These are phyloP conservation scores for Calliopum simillimum DNA, from an alignment of 2,888 invertebrate genomes.

Conservation along the genomic window DNA sequence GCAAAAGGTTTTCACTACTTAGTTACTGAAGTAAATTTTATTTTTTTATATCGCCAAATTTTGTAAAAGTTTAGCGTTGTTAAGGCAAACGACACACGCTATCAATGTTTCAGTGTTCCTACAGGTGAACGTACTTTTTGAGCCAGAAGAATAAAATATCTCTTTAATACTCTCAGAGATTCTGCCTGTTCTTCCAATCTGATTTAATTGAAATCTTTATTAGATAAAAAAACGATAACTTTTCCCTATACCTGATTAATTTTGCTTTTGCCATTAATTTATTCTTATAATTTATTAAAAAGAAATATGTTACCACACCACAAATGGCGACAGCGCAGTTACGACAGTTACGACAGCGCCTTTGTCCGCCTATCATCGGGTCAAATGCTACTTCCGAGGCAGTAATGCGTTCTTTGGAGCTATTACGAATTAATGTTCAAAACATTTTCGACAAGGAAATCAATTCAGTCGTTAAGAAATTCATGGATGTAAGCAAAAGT, in stretches of 20 bases:
- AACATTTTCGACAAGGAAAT: conserved; percentile 73
- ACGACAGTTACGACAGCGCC: conserved; percentile 61
- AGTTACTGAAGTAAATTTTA: too few relatives aligned
- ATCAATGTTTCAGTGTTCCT: too few relatives aligned
- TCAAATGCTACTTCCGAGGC: conserved; percentile 59
- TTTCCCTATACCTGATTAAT: background rate
- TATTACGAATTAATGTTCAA: conserved; percentile 73
- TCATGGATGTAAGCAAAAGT: conserved; percentile 72
- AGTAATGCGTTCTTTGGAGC: conserved; percentile 70
- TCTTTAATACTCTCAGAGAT: too few relatives aligned
- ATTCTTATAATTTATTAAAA: background rate
- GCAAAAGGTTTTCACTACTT: too few relatives aligned
- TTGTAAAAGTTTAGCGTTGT: too few relatives aligned
- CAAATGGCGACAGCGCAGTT: conserved; percentile 64
- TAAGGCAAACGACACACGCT: too few relatives aligned
- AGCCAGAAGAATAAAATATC: too few relatives aligned
- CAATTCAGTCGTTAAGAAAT: conserved; percentile 71
- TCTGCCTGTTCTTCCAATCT: too few relatives aligned
- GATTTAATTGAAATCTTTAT: too few relatives aligned
- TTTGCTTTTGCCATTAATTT: background rate
- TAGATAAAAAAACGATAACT: background rate
- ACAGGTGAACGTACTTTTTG: too few relatives aligned
- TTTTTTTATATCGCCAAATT: too few relatives aligned
- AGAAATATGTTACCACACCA: conserved; percentile 63
- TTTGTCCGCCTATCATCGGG: conserved; percentile 55